phyloP scores from a whole-genome alignment of 2,888 invertebrate genomes.

The Acheta domesticus region DNA sequence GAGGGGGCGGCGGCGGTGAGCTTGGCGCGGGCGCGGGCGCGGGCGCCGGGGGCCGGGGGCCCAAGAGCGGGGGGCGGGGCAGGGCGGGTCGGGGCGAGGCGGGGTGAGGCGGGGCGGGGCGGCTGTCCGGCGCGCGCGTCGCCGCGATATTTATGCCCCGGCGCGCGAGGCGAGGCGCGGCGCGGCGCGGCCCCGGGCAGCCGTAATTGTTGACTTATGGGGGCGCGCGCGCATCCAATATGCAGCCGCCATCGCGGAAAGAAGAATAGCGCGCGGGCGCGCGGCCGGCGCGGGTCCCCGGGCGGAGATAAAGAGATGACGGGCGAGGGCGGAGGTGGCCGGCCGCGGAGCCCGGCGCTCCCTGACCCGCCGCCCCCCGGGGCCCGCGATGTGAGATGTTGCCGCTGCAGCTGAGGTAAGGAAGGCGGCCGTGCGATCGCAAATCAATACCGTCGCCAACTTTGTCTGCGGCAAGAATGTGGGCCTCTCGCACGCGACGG shows the following conservation, averaged over 20 bases:
- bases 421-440: neutral
- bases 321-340: neutral
- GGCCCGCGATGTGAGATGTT: neutral
- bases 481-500: too few species aligned
- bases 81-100: neutral
- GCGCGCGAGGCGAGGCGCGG: neutral
- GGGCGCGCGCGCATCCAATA: constrained; percentile 1
- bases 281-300: neutral
- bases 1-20: too few species aligned
- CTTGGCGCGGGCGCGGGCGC: neutral
- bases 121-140: neutral
- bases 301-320: constrained; percentile 18
- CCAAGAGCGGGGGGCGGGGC: neutral
- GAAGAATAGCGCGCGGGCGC: neutral
- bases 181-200: neutral
- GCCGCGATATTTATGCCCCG: constrained; percentile 1
- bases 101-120: neutral
- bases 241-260: constrained; percentile 9
- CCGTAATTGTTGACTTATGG: constrained; percentile 18
- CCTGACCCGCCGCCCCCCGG: neutral
- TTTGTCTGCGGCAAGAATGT: too few species aligned
- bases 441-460: neutral
- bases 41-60: too few species aligned
- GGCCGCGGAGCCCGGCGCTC: neutral
- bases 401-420: neutral